Percentiles rank a stretch among this genome's conserved stretches.
Conservation (phyloP, 2,888 invertebrate genomes). For the Oxystoma pomonae region DNA sequence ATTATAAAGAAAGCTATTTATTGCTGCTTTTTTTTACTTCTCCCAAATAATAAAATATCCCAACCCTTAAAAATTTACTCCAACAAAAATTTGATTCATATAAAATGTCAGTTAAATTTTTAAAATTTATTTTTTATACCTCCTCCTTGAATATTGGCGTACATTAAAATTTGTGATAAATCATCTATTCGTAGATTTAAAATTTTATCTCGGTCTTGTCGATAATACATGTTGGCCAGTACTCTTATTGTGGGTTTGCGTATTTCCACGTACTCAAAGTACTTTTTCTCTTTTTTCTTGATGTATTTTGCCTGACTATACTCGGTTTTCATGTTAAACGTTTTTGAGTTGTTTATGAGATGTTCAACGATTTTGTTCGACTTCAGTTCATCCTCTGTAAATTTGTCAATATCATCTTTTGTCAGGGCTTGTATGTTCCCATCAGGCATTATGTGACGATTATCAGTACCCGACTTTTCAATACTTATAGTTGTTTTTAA, state of each 20-base stretch:
- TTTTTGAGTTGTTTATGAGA: conserved; percentile 85
- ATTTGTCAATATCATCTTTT: conserved; percentile 74
- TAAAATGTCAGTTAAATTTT: too few species aligned
- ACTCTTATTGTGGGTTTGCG: conserved; percentile 75
- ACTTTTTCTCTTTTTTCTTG: conserved; percentile 92
- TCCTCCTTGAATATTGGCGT: conserved; percentile 73
- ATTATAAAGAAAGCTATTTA: too few species aligned
- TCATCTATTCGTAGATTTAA: conserved; percentile 81
- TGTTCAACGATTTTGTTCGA: conserved; percentile 82
- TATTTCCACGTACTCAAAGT: conserved; percentile 78
- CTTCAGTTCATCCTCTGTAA: conserved; percentile 71
- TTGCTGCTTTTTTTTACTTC: too few species aligned
- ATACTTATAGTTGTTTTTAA: conserved; percentile 49
- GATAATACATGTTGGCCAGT: conserved; percentile 81
- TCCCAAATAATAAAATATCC: too few species aligned
- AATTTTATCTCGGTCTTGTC: conserved; percentile 70
- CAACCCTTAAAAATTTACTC: too few species aligned
- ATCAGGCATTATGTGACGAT: conserved; percentile 76
- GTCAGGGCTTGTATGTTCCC: conserved; percentile 79
- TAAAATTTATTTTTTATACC: too few species aligned
- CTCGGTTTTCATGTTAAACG: conserved; percentile 86
- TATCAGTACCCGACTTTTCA: conserved; percentile 71
- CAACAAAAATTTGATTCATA: too few species aligned
- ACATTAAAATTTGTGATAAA: conserved; percentile 80
- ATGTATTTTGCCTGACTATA: conserved; percentile 93